phyloP scores from a whole-genome alignment of 1,140 invertebrate species.

The Tigriopus japonicus region DNA sequence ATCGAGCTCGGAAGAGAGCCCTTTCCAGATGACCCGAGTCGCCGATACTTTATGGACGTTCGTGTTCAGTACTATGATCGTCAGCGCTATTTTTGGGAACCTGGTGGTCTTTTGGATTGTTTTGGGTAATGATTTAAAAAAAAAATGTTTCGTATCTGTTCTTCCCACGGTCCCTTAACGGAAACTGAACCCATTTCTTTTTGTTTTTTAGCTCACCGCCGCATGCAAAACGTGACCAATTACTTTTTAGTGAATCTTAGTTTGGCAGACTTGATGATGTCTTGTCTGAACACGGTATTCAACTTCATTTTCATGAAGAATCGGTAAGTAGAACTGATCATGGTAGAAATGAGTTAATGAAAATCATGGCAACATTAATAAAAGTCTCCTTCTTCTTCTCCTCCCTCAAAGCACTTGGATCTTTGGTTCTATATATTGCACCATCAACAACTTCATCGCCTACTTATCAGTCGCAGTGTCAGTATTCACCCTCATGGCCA shows the following conservation, averaged over 20 bases:
- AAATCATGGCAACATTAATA: neutral
- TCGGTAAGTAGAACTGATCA: neutral
- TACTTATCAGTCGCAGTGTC: conserved; percentile 67
- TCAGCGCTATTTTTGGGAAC: conserved; percentile 11
- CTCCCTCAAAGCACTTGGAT: conserved; percentile 41
- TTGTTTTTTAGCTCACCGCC: conserved; percentile 36
- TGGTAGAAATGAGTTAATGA: neutral
- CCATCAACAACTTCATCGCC: conserved; percentile 70
- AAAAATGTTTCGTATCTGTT: neutral
- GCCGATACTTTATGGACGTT: conserved; percentile 5
- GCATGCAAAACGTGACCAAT: conserved; percentile 88
- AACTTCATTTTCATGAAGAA: conserved; percentile 28
- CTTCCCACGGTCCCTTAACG: neutral
- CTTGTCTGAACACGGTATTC: conserved; percentile 30
- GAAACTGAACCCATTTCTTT: neutral
- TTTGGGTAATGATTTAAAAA: conserved; percentile 2
- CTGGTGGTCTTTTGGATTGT: conserved; percentile 13
- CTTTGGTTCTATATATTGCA: conserved; percentile 64
- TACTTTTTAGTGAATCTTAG: conserved; percentile 62
- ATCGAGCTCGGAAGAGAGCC: neutral
- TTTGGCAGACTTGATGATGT: conserved; percentile 31
- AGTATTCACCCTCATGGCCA: conserved; percentile 45
- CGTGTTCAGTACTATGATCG: conserved; percentile 6
- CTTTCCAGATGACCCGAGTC: neutral
- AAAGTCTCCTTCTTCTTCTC: neutral